Conservation (phyloP, 2,888 invertebrate genomes). For the Cosmia pyralina region DNA sequence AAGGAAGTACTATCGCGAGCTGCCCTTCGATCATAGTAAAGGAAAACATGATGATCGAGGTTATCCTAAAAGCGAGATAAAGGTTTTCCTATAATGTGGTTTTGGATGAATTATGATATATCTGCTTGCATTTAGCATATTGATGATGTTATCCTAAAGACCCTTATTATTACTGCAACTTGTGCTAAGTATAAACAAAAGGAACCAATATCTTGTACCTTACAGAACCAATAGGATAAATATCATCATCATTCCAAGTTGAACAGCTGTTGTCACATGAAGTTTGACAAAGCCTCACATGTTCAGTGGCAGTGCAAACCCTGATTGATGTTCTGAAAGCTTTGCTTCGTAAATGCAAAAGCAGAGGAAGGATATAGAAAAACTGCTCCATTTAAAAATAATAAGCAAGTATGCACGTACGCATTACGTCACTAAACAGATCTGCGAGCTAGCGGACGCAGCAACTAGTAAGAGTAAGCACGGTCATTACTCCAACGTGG, state of each 20-base stretch:
- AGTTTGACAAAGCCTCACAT: not conserved
- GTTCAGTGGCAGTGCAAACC: not conserved
- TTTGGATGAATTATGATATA: too few relatives aligned
- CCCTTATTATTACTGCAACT: too few relatives aligned
- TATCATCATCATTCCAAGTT: not conserved
- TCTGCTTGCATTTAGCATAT: too few relatives aligned
- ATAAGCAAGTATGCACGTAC: constrained; percentile 6
- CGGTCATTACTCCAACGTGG: constrained; percentile 65
- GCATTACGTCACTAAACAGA: constrained; percentile 52
- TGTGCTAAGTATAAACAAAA: too few relatives aligned
- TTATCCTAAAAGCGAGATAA: too few relatives aligned
- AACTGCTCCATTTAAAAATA: constrained; percentile 6
- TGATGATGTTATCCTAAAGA: too few relatives aligned
- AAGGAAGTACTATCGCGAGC: too few relatives aligned
- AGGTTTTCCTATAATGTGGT: too few relatives aligned
- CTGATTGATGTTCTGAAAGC: not conserved
- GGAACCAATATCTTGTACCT: too few relatives aligned
- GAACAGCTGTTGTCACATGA: not conserved
- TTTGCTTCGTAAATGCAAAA: not conserved
- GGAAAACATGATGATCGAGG: too few relatives aligned
- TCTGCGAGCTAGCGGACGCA: constrained; percentile 45
- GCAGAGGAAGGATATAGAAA: not conserved
- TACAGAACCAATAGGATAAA: not conserved
- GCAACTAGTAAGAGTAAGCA: constrained; percentile 56
- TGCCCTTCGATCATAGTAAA: too few relatives aligned